phyloP scores from a whole-genome alignment of 1,140 invertebrate species.

The Parapsyche elsis region DNA sequence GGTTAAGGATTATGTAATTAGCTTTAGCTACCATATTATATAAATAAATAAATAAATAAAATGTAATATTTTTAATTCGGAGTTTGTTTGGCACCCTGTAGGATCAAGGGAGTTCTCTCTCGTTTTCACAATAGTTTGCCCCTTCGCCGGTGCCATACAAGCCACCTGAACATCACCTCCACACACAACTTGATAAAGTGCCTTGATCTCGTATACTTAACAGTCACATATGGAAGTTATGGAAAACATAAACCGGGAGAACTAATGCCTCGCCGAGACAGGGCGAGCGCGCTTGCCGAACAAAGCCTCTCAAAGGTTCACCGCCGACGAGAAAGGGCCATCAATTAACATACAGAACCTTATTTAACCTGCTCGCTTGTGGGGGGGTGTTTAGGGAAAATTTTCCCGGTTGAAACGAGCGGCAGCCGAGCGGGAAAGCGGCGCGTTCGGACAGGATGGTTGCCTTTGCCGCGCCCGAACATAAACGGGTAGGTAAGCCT shows the following conservation, averaged over 20 bases:
- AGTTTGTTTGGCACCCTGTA: neutral
- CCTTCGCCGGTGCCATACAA: neutral
- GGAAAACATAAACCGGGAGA: constrained; percentile 42
- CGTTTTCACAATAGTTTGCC: constrained; percentile 12
- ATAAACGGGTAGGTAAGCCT: constrained; percentile 25
- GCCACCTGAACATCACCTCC: constrained; percentile 41
- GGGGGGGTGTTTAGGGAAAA: neutral
- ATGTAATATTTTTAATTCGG: neutral
- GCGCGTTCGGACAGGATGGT: constrained; percentile 15
- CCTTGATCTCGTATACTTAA: constrained; percentile 41
- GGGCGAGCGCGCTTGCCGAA: constrained; percentile 14
- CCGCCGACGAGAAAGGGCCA: neutral
- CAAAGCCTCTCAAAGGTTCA: neutral
- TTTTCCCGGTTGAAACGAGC: neutral
- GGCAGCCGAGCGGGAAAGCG: neutral
- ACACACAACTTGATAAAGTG: constrained; percentile 43
- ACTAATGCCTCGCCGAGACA: constrained; percentile 19
- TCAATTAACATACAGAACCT: neutral
- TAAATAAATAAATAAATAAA: no score
- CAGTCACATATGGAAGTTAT: constrained; percentile 46
- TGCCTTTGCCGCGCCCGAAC: neutral
- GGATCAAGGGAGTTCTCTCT: neutral
- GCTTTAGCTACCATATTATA: no score
- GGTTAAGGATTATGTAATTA: no score
- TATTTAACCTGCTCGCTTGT: no score